Evolutionary conservation across 2,888 invertebrate species (phyloP).

Genomic region (Pammene aurita): DNA sequence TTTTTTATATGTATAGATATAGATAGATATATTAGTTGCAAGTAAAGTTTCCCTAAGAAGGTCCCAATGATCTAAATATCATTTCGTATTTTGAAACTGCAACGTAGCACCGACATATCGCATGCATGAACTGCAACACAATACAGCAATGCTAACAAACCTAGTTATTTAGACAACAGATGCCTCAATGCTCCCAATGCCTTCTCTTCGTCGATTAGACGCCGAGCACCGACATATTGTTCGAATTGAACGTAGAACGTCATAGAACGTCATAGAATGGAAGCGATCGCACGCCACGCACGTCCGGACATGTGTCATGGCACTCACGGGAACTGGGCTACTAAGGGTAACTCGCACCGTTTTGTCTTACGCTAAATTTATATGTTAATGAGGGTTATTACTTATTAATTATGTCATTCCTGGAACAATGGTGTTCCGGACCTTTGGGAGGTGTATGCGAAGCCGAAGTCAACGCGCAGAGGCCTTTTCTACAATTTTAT

Average conservation of each 20-base stretch:
- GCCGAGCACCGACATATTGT: constrained; percentile 36
- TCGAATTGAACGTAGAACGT: constrained; percentile 23
- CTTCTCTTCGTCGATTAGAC: constrained; percentile 32
- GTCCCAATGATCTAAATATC: no score
- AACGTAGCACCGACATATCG: background rate
- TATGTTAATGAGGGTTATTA: no score
- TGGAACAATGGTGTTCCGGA: background rate
- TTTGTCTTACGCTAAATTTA: background rate
- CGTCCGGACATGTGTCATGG: constrained; percentile 55
- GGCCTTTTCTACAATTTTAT: no score
- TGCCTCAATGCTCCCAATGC: constrained; percentile 26
- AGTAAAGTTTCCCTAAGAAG: no score
- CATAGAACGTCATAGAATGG: constrained; percentile 54
- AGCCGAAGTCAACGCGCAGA: no score
- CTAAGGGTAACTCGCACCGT: constrained; percentile 26
- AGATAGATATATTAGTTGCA: no score
- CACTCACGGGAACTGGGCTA: constrained; percentile 43
- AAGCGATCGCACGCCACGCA: constrained; percentile 59
- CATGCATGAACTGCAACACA: constrained; percentile 16
- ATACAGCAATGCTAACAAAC: constrained; percentile 22
- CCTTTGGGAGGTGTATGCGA: no score
- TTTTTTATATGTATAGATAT: no score
- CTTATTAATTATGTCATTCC: no score
- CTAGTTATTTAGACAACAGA: constrained; percentile 29
- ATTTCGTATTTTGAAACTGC: no score